A percentile compares a stretch with the other conserved stretches of the same genome.
Evolutionary conservation across 53 echinoderm and acorn worm genomes (phyloP).

Genomic region (Holothuria scabra): DNA sequence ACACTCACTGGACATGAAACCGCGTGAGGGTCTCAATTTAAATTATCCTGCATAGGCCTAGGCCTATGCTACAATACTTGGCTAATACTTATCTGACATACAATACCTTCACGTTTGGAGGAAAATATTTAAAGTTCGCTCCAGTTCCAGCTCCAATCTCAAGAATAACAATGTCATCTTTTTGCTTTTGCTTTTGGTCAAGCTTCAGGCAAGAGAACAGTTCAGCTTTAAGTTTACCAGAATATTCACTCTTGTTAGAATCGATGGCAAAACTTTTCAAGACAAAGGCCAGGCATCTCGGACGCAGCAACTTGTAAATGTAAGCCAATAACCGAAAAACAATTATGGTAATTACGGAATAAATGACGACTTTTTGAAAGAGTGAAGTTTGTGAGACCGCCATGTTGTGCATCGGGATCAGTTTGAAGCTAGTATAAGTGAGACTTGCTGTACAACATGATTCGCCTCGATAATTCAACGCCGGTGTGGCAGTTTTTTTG

Average conservation of each 20-base stretch:
- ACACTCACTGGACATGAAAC: no score
- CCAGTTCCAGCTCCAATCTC: constrained; percentile 32
- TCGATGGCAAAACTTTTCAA: not conserved
- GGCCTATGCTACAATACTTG: no score
- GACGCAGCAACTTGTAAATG: not conserved
- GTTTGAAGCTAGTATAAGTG: no score
- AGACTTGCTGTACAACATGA: no score
- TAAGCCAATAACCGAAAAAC: not conserved
- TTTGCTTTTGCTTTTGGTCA: not conserved
- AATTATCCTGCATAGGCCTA: no score
- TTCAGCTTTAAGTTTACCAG: constrained; percentile 1
- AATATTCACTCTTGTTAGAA: not conserved
- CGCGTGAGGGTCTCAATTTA: no score
- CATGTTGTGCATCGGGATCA: not conserved
- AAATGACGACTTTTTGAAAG: not conserved
- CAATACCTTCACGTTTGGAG: constrained; percentile 6
- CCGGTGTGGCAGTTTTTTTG: no score
- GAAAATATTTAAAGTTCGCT: constrained; percentile 14
- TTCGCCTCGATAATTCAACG: no score
- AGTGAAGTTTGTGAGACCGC: not conserved
- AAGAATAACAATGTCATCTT: not conserved
- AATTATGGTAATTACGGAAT: not conserved
- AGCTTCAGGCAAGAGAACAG: not conserved
- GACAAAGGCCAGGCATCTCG: constrained; percentile 6
- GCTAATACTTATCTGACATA: no score